Evolutionary conservation across 2,797 vertebrate genomes (phyloP).

Genomic region (Trachops cirrhosus): DNA sequence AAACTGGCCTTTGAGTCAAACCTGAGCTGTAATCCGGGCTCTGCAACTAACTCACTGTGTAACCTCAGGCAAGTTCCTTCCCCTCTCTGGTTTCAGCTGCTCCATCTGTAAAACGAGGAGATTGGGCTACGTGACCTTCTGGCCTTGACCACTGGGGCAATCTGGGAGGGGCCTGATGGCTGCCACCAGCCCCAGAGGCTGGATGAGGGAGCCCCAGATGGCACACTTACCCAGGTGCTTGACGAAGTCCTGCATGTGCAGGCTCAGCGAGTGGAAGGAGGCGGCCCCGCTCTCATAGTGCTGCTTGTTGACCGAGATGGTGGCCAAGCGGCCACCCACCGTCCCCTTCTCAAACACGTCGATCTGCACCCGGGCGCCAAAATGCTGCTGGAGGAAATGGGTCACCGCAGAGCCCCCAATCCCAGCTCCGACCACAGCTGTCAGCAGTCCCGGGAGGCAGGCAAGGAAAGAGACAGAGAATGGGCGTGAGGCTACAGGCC

Average conservation of each 20-base stretch:
- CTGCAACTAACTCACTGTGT: conserved; percentile 65
- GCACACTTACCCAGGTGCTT: conserved; percentile 92
- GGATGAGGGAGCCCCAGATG: accelerated
- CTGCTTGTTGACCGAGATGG: conserved; percentile 93
- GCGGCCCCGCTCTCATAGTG: conserved; percentile 95
- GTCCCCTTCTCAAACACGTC: conserved; percentile 93
- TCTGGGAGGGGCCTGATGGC: not conserved
- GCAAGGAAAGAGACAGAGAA: not conserved
- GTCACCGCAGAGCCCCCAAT: conserved; percentile 94
- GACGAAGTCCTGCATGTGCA: conserved; percentile 98
- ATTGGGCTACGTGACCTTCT: conserved; percentile 15
- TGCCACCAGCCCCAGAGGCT: accelerated
- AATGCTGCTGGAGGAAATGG: conserved; percentile 95
- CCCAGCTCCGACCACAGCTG: conserved; percentile 95
- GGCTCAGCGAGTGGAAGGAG: conserved; percentile 95
- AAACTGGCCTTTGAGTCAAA: conserved; percentile 50
- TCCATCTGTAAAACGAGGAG: conserved; percentile 68
- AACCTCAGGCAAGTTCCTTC: conserved; percentile 65
- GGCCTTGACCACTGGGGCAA: not conserved
- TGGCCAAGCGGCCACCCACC: conserved; percentile 94
- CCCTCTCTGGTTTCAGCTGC: conserved; percentile 72
- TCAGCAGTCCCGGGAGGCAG: not conserved
- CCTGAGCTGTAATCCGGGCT: conserved; percentile 59
- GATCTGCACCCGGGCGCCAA: conserved; percentile 94
- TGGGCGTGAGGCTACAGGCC: not conserved